These are phyloP conservation scores for Crax fasciolata DNA, from an alignment of 2,797 vertebrate species.

Conservation along the genomic window DNA sequence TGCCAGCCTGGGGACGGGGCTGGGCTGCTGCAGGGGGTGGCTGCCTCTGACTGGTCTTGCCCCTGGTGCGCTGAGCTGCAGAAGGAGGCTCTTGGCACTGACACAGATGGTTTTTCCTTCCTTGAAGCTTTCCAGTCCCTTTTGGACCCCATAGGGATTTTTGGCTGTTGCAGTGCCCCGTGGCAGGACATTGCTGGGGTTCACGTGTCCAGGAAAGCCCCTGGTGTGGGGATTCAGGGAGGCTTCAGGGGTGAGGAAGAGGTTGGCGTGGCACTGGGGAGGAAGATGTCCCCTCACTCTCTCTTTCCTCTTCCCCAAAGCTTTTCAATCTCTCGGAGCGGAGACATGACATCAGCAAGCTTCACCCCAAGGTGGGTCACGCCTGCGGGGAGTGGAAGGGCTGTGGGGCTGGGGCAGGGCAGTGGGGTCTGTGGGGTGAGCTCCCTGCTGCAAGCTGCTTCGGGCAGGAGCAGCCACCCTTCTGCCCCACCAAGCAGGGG, in stretches of 20 bases:
- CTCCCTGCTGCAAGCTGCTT: background rate
- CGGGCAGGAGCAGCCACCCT: background rate
- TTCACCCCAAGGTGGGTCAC: conserved; percentile 92
- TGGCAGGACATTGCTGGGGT: background rate
- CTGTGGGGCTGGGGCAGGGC: background rate
- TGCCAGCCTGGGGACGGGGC: background rate
- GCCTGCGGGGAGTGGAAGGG: background rate
- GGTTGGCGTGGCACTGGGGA: background rate
- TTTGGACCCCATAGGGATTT: background rate
- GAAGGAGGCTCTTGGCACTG: background rate
- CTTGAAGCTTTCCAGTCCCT: background rate
- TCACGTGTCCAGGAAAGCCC: background rate
- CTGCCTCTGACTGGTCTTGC: rapidly evolving
- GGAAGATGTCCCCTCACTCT: background rate
- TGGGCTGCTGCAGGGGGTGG: background rate
- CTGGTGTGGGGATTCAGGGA: background rate
- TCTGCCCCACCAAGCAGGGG: background rate
- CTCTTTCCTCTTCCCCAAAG: conserved; percentile 77
- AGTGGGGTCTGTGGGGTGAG: background rate
- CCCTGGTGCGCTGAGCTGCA: background rate
- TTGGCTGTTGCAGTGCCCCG: background rate
- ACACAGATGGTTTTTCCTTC: background rate
- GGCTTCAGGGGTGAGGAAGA: background rate
- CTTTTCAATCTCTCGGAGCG: conserved; percentile 97
- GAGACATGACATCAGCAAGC: conserved; percentile 91